A percentile compares a stretch with the other conserved stretches of the same genome.
phyloP scores from a whole-genome alignment of 2,888 invertebrate species.

The Eupithecia exiguata region DNA sequence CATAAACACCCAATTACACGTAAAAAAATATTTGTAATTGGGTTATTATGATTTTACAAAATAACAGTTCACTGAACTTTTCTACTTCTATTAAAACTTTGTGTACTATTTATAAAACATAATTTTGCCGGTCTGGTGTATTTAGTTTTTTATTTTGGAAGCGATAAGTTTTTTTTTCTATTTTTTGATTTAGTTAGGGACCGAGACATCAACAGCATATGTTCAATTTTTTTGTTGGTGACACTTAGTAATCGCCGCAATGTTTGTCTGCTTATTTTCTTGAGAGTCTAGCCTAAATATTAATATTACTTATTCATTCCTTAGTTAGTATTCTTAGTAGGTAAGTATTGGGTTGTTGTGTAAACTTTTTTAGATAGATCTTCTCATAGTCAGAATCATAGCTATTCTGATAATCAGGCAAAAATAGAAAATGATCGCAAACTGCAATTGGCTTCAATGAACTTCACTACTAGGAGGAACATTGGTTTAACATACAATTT shows the following conservation, averaged over 20 bases:
- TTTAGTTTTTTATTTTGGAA: not conserved
- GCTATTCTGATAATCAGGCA: constrained; percentile 4
- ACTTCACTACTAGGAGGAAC: not conserved
- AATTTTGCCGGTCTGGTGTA: not conserved
- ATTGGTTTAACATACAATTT: not conserved
- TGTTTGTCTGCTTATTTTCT: too few species aligned
- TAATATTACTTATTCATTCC: not conserved
- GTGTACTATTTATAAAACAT: not conserved
- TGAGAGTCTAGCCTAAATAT: not conserved
- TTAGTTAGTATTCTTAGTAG: not conserved
- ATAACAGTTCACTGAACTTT: not conserved
- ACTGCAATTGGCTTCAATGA: constrained; percentile 6
- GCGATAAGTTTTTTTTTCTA: not conserved
- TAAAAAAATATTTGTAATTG: too few species aligned
- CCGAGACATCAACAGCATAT: too few species aligned
- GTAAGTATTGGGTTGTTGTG: not conserved
- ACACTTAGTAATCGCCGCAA: too few species aligned
- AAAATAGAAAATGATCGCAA: constrained; percentile 12
- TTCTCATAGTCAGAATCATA: not conserved
- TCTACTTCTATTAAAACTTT: not conserved
- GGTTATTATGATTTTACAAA: not conserved
- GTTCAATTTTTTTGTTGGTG: too few species aligned
- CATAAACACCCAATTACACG: too few species aligned
- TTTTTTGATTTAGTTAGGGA: not conserved
- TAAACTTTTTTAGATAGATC: not conserved